Conservation (phyloP, 2,797 vertebrate species). For the Epinephelus awoara region DNA sequence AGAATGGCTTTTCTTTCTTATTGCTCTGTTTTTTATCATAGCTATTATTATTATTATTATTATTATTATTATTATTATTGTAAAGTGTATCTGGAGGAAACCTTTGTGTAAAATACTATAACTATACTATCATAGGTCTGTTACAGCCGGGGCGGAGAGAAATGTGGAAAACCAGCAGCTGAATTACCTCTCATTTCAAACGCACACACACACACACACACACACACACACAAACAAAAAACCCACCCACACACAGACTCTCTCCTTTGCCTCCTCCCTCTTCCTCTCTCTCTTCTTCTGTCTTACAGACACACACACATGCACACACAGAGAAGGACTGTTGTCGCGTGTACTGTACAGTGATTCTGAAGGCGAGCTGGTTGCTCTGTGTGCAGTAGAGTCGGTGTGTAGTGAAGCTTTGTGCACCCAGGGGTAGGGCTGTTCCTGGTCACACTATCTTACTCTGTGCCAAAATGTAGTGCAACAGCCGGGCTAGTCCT, state of each 20-base stretch:
- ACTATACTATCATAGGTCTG: slow-evolving; percentile 80
- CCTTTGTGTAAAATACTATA: slow-evolving; percentile 80
- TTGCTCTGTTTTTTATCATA: slow-evolving; percentile 53
- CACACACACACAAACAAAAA: slow-evolving; percentile 40
- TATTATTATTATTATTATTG: slow-evolving; percentile 78
- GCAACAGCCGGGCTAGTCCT: slow-evolving; percentile 97
- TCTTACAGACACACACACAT: slow-evolving; percentile 35
- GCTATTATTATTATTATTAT: slow-evolving; percentile 60
- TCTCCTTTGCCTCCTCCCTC: slow-evolving; percentile 25
- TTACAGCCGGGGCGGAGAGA: slow-evolving; percentile 76
- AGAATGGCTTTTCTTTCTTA: slow-evolving; percentile 77
- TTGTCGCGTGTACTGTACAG: slow-evolving; percentile 72
- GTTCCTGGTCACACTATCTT: slow-evolving; percentile 97
- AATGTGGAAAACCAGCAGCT: slow-evolving; percentile 79
- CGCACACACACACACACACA: slow-evolving; percentile 36
- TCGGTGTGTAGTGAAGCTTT: slow-evolving; percentile 90
- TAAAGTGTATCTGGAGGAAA: slow-evolving; percentile 83
- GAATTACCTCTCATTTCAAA: slow-evolving; percentile 79
- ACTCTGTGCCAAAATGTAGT: slow-evolving; percentile 99
- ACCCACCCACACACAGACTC: slow-evolving; percentile 52
- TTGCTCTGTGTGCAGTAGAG: slow-evolving; percentile 76
- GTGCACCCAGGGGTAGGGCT: slow-evolving; percentile 94
- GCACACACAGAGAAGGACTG: slow-evolving; percentile 67
- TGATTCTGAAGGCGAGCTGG: slow-evolving; percentile 69
- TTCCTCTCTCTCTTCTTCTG: slow-evolving; percentile 26